A percentile compares a stretch with the other conserved stretches of the same genome.
These are phyloP conservation scores for Bettongia penicillata DNA, from an alignment of 2,113 vertebrate genomes.

Conservation along the genomic window DNA sequence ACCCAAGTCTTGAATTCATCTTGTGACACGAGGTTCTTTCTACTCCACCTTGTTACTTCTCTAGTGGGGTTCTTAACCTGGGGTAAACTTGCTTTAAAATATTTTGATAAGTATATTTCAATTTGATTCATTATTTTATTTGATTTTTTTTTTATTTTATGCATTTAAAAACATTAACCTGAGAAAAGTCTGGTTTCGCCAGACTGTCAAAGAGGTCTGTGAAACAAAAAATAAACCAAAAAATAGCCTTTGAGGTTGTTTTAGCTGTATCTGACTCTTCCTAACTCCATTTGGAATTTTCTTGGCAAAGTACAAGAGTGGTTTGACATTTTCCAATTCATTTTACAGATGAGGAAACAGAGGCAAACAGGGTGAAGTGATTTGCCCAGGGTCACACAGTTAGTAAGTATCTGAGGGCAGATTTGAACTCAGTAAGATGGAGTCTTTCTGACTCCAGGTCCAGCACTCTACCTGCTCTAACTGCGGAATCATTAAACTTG, in stretches of 20 bases:
- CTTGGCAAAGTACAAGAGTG: not conserved
- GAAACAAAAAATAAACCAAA: not conserved
- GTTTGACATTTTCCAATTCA: not conserved
- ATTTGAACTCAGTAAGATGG: not conserved
- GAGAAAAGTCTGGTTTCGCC: not conserved
- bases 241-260: not conserved
- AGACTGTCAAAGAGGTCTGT: not conserved
- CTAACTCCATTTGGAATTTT: not conserved
- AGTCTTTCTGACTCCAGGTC: not conserved
- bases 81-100: not conserved
- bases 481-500: not conserved
- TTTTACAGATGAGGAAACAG: not conserved
- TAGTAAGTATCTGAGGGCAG: not conserved
- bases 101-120: not conserved
- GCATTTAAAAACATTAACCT: not conserved
- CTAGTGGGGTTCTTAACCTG: not conserved
- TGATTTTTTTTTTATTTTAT: not conserved
- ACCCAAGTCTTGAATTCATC: not conserved
- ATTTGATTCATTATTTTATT: not conserved
- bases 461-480: no score
- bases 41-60: not conserved
- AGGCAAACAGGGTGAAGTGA: not conserved
- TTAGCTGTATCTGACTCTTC: not conserved
- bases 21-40: not conserved
- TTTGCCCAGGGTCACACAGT: not conserved